A percentile compares a stretch with the other conserved stretches of the same genome.
phyloP scores from a whole-genome alignment of 35 echinoderm and acorn worm genomes.

The Diadema setosum region DNA sequence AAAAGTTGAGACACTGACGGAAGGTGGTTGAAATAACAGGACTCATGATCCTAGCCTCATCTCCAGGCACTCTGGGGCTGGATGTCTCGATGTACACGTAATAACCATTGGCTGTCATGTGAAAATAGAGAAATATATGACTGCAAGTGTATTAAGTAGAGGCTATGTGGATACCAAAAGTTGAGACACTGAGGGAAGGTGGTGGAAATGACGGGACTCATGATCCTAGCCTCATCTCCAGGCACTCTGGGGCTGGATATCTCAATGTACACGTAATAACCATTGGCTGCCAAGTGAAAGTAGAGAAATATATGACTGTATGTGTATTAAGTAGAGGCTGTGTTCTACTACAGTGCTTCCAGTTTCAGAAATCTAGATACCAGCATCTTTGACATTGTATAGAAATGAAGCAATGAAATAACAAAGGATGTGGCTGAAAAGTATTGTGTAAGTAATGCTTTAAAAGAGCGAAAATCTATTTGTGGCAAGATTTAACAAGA shows the following conservation, averaged over 20 bases:
- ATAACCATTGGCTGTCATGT: slow-evolving; percentile 9
- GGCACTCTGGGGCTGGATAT: background rate
- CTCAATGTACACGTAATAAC: slow-evolving; percentile 80
- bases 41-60: slow-evolving; percentile 49
- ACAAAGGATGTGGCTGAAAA: too few species aligned
- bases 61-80: background rate
- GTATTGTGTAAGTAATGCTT: too few species aligned
- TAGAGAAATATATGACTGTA: background rate
- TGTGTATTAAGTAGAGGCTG: too few species aligned
- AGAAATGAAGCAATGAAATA: too few species aligned
- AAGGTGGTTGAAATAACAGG: background rate
- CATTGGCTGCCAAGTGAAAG: background rate
- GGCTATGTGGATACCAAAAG: slow-evolving; percentile 95
- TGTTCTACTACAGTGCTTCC: too few species aligned
- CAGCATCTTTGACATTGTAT: too few species aligned
- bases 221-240: slow-evolving; percentile 33
- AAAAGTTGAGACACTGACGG: slow-evolving; percentile 76
- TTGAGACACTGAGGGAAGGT: slow-evolving; percentile 46
- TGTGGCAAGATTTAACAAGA: too few species aligned
- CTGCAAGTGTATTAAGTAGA: too few species aligned
- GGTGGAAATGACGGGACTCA: slow-evolving; percentile 25
- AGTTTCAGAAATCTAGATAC: too few species aligned
- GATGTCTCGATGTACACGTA: slow-evolving; percentile 81
- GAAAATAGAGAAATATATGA: background rate
- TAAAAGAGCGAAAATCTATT: too few species aligned